Base-by-base conservation (phyloP, 2,888 invertebrate species). In the Iphiclides podalirius region DNA sequence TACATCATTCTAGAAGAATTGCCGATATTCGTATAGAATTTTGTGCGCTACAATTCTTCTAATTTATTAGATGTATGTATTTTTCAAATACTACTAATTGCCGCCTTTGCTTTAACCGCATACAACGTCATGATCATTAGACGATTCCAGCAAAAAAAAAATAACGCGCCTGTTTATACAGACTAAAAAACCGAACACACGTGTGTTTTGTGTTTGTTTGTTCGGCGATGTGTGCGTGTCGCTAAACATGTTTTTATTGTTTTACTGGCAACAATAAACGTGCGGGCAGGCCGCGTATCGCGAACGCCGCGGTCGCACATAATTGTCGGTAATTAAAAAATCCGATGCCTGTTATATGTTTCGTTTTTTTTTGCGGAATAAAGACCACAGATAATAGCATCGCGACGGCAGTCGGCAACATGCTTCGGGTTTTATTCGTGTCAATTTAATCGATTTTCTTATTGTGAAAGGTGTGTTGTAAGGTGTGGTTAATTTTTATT, bases 181-280 rank as follows among this genome's bases (percentile, higher is more conserved):
- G 47, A 39, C 34, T 40, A 39, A 43, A 49, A 43, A 43, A 56
- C 54, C 36, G 47, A 44, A 44, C 63, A 75, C 79, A 79, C 71
- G 78, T 75, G 74, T 59, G 58, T 60, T 49, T 59, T 52, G 60
- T 78, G 73, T 81, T 83, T 84, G 72, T 85, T 84, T 72, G 70
- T 71, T 55, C 64, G 66, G 61, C 74, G 73, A 75, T 54, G 79
- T 77, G 76, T 78, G 68, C 62, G 70, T 78, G 83, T 84, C 83
- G 77, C 81, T 78, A 76, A 67, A 67, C 72, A 60, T 59, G 62
- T 68, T 79, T 83, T 84, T 79, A 83, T 84, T 81, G 79, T 80
- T 75, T 76, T 67, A 76, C 70, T 8, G 66, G 70, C 67, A 61
- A 70, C 70, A 70, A 70, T 78, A 77, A 75, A 79, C 44, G 40